A percentile compares a stretch with the other conserved stretches of the same genome.
Conservation (phyloP, 2,113 vertebrate genomes). For the Potamarius usumacintae region DNA sequence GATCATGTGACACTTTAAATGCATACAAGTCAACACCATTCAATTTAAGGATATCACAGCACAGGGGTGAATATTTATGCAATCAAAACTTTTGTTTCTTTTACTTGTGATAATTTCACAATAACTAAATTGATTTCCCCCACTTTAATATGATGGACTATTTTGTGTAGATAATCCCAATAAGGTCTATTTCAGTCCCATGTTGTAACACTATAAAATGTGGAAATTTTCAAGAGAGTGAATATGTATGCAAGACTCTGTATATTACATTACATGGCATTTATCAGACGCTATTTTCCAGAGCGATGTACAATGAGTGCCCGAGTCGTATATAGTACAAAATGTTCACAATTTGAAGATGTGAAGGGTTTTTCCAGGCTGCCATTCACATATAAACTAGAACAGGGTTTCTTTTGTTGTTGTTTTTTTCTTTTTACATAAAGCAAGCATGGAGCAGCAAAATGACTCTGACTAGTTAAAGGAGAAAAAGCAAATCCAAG, state of each 20-base stretch:
- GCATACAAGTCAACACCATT: not conserved
- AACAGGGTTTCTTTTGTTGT: not conserved
- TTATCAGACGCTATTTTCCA: no score
- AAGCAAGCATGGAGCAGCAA: not conserved
- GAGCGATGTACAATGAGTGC: no score
- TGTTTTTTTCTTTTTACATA: not conserved
- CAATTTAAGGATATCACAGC: not conserved
- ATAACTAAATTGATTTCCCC: not conserved
- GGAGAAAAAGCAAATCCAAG: constrained; percentile 3
- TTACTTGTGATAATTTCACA: not conserved
- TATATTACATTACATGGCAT: no score
- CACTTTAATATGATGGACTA: not conserved
- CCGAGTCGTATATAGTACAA: not conserved
- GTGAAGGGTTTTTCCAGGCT: not conserved
- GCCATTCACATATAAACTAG: not conserved
- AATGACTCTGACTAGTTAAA: not conserved
- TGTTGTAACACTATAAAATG: not conserved
- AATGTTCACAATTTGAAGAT: not conserved
- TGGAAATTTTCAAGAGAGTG: not conserved
- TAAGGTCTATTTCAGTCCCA: not conserved
- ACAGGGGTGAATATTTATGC: not conserved
- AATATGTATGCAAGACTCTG: not conserved
- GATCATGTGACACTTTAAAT: not conserved
- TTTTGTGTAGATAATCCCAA: not conserved
- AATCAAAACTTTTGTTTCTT: not conserved